Conservation (phyloP, 2,888 invertebrate genomes). For the Podabrus alpinus region DNA sequence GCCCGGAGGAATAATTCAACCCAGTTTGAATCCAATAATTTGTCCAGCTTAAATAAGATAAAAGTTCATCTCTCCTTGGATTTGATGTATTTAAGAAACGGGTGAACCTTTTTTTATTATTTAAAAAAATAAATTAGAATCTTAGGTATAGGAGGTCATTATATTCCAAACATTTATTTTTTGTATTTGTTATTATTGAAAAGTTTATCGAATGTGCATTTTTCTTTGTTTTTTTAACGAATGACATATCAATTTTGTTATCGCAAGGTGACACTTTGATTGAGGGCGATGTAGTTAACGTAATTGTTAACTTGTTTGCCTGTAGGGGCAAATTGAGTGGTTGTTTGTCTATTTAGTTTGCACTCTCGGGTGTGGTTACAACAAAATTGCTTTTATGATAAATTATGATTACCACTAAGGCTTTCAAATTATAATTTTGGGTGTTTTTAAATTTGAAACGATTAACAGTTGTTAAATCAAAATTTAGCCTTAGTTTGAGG, state of each 20-base stretch:
- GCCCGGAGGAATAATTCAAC: conserved; percentile 82
- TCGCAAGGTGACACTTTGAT: not conserved
- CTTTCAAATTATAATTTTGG: not conserved
- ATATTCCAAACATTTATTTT: not conserved
- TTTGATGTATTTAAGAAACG: conserved; percentile 7
- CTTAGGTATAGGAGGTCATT: not conserved
- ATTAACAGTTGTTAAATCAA: conserved; percentile 6
- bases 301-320: not conserved
- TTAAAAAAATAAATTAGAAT: not conserved
- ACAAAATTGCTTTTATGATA: not conserved
- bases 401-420: not conserved
- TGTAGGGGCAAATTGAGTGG: not conserved
- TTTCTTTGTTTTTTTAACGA: not conserved
- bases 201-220: not conserved
- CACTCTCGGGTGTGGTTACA: not conserved
- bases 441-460: not conserved
- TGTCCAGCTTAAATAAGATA: conserved; percentile 46
- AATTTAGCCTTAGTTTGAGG: conserved; percentile 27
- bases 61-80: conserved; percentile 1
- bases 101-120: conserved; percentile 13
- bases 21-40: conserved; percentile 40
- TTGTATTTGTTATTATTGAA: not conserved
- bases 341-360: not conserved
- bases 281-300: not conserved
- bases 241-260: not conserved